phyloP scores from a whole-genome alignment of 2,797 vertebrate genomes.

The Remorina albescens region DNA sequence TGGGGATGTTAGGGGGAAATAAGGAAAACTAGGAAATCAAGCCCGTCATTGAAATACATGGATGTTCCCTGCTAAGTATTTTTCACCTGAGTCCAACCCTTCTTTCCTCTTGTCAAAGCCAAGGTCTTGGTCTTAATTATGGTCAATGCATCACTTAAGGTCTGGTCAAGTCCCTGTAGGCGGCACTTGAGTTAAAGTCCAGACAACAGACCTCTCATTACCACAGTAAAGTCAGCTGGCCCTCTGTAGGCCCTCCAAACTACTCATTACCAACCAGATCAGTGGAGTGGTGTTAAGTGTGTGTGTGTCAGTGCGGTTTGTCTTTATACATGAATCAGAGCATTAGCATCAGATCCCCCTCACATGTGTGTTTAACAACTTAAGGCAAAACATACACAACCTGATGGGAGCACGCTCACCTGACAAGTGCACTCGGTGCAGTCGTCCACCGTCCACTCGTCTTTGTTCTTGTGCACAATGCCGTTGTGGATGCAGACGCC shows the following conservation, averaged over 20 bases:
- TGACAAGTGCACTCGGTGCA: constrained; percentile 98
- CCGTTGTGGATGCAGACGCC: constrained; percentile 94
- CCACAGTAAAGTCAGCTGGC: constrained; percentile 46
- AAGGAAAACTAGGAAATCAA: constrained; percentile 19
- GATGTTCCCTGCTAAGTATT: constrained; percentile 31
- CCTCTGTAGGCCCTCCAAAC: constrained; percentile 62
- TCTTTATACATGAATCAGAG: constrained; percentile 9
- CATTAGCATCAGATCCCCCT: not conserved
- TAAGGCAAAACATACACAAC: not conserved
- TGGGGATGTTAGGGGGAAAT: constrained; percentile 4
- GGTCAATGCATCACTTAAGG: constrained; percentile 59
- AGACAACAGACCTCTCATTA: constrained; percentile 72
- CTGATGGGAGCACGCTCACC: constrained; percentile 78
- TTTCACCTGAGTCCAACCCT: constrained; percentile 22
- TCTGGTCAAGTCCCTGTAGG: constrained; percentile 50
- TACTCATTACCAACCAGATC: constrained; percentile 77
- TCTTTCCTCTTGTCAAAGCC: constrained; percentile 47
- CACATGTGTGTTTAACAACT: constrained; percentile 24
- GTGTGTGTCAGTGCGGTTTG: constrained; percentile 20
- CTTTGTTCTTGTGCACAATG: constrained; percentile 90
- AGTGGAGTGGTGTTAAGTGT: constrained; percentile 57
- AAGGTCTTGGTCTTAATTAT: constrained; percentile 71
- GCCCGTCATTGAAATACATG: constrained; percentile 23
- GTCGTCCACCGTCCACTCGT: constrained; percentile 96
- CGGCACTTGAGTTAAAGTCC: constrained; percentile 52